Evolutionary conservation across 2,888 invertebrate genomes (phyloP).

Genomic region (Odontocerum albicorne): DNA sequence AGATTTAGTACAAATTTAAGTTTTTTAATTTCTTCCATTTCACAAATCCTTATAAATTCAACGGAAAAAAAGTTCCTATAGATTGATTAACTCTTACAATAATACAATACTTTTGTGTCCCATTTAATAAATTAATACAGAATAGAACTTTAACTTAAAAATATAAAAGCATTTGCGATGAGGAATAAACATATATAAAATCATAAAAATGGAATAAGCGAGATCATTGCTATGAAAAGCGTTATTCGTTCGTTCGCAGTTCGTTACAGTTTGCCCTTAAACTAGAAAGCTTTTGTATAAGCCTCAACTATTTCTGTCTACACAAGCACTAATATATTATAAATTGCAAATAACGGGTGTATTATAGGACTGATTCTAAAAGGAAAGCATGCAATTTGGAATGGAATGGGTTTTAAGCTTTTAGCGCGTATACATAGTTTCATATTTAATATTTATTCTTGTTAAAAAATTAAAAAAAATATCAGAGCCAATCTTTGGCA

Average conservation of each 20-base stretch:
- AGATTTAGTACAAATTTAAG: too few species aligned
- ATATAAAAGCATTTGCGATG: constrained; percentile 16
- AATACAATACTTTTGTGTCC: constrained; percentile 11
- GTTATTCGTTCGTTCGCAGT: constrained; percentile 32
- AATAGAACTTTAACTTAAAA: constrained; percentile 2
- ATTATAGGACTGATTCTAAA: not conserved
- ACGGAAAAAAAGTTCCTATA: too few species aligned
- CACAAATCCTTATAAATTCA: too few species aligned
- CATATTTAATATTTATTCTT: constrained; percentile 15
- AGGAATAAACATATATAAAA: constrained; percentile 6
- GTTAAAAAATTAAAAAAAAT: not conserved
- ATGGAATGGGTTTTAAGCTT: constrained; percentile 16
- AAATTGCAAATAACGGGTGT: too few species aligned
- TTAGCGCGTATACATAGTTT: constrained; percentile 20
- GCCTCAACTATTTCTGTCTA: constrained; percentile 2
- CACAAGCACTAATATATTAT: not conserved
- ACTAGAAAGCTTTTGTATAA: constrained; percentile 13
- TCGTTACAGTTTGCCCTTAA: constrained; percentile 21
- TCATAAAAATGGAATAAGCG: constrained; percentile 15
- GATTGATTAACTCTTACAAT: too few species aligned
- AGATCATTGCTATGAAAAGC: constrained; percentile 24
- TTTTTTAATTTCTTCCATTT: too few species aligned
- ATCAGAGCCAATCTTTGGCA: too few species aligned
- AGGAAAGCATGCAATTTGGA: not conserved
- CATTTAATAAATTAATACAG: constrained; percentile 2